A percentile compares a stretch with the other conserved stretches of the same genome.
phyloP scores from a whole-genome alignment of 2,113 vertebrate species.

The Neofelis nebulosa region DNA sequence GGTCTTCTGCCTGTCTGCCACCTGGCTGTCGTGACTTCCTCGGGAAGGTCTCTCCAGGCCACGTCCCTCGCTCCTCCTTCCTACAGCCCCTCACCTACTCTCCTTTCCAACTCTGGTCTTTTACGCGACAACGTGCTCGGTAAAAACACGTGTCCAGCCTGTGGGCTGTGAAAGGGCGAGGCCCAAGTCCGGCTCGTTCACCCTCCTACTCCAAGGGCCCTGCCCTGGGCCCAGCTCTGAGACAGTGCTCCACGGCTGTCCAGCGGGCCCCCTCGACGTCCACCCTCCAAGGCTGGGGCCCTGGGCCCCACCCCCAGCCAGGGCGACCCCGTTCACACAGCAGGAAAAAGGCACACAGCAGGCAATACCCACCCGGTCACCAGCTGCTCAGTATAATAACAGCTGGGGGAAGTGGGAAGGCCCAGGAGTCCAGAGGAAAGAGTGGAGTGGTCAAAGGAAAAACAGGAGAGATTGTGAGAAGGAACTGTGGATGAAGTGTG shows the following conservation, averaged over 20 bases:
- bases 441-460: conserved; percentile 79
- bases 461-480: conserved; percentile 82
- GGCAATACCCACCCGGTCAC: conserved; percentile 86
- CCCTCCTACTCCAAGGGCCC: background rate
- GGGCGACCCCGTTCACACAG: conserved; percentile 41
- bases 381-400: conserved; percentile 88
- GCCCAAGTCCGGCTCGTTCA: background rate
- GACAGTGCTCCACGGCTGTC: background rate
- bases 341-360: conserved; percentile 76
- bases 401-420: conserved; percentile 82
- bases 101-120: background rate
- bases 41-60: background rate
- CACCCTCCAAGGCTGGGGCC: background rate
- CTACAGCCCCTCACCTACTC: background rate
- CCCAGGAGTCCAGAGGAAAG: conserved; percentile 82
- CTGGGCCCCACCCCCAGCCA: conserved; percentile 16
- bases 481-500: conserved; percentile 63
- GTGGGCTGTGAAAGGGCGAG: background rate
- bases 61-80: background rate
- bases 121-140: background rate
- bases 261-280: background rate
- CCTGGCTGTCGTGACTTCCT: background rate
- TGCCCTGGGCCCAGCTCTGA: background rate
- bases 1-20: background rate
- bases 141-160: background rate